Conservation (phyloP, 2,888 invertebrate genomes). For the Hofmannophila pseudospretella region DNA sequence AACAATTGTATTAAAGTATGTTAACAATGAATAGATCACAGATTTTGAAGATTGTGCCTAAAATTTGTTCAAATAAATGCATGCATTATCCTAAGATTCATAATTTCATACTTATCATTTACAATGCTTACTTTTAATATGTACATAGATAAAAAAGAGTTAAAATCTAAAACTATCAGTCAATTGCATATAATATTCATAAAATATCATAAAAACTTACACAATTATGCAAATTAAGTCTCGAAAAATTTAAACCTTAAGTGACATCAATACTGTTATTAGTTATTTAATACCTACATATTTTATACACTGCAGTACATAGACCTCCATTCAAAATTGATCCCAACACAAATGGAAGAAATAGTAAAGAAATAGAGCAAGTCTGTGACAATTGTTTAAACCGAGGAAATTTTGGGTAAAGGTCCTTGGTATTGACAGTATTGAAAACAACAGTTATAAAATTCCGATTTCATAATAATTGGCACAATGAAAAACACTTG, state of each 20-base stretch:
- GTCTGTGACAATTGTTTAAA: no score
- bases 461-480: no score
- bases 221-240: slow-evolving; percentile 18
- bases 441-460: no score
- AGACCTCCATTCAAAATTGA: no score
- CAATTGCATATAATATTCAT: slow-evolving; percentile 50
- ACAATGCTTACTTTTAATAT: slow-evolving; percentile 29
- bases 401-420: no score
- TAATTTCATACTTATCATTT: slow-evolving; percentile 17
- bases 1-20: slow-evolving; percentile 14
- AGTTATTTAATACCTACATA: no score
- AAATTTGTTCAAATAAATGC: slow-evolving; percentile 27
- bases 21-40: slow-evolving; percentile 51
- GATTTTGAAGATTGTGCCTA: slow-evolving; percentile 53
- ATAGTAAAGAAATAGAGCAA: no score
- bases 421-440: no score
- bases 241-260: slow-evolving; percentile 11
- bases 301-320: no score
- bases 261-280: slow-evolving; percentile 11
- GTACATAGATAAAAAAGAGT: slow-evolving; percentile 41
- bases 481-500: no score
- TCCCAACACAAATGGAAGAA: no score
- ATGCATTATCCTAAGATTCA: slow-evolving; percentile 21
- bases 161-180: slow-evolving; percentile 67
- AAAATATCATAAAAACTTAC: slow-evolving; percentile 26